Evolutionary conservation across 2,113 vertebrate genomes (phyloP).

Genomic region (Hemichromis elongatus): DNA sequence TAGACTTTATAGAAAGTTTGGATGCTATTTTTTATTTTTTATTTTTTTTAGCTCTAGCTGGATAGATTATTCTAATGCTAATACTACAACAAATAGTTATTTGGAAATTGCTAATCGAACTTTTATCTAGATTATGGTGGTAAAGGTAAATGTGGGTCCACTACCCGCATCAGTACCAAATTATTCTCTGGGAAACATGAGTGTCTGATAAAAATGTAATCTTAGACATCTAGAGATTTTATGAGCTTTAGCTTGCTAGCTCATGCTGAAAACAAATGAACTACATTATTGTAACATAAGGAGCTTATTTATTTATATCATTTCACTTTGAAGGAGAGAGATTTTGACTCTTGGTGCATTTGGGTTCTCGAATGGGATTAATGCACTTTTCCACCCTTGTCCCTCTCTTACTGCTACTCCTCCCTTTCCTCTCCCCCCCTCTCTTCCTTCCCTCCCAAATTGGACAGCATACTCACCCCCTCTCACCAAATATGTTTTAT

Average conservation of each 20-base stretch:
- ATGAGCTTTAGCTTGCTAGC: not conserved
- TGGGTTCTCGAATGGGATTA: conserved; percentile 18
- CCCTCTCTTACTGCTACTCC: conserved; percentile 50
- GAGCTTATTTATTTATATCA: not conserved
- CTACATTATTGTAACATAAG: not conserved
- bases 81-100: not conserved
- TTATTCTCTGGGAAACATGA: not conserved
- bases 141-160: not conserved
- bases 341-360: conserved; percentile 23
- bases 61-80: not conserved
- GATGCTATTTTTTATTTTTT: too few relatives aligned
- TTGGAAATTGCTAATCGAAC: not conserved
- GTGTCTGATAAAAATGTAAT: not conserved
- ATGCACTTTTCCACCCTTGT: conserved; percentile 60
- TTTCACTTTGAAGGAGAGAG: not conserved
- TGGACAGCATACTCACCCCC: conserved; percentile 72
- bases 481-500: conserved; percentile 99
- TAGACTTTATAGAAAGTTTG: not conserved
- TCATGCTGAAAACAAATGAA: not conserved
- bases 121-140: not conserved
- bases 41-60: rapidly evolving
- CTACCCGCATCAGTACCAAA: not conserved
- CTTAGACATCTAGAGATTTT: not conserved
- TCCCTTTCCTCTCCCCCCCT: conserved; percentile 63
- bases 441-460: conserved; percentile 36